These are phyloP conservation scores for Sylvicola cinctus DNA, from an alignment of 2,888 invertebrate species.

Conservation along the genomic window DNA sequence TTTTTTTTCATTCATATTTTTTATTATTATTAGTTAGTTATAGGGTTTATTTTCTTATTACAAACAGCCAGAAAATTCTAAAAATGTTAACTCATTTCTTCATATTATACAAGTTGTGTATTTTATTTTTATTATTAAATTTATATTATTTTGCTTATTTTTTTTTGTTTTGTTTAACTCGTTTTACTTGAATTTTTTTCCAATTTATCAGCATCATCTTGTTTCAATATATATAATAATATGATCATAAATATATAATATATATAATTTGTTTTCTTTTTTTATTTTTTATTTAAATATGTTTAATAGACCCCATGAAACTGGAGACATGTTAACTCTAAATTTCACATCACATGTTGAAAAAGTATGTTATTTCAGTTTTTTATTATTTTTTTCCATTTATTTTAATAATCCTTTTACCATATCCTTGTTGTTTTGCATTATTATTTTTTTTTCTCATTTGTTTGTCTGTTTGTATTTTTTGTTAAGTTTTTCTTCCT, in stretches of 20 bases:
- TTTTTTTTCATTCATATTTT: too few species aligned
- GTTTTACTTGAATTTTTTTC: too few species aligned
- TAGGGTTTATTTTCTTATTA: not conserved
- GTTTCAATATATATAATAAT: too few species aligned
- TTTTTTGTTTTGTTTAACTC: too few species aligned
- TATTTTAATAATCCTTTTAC: conserved; percentile 3
- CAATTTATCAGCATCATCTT: too few species aligned
- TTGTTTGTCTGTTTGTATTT: not conserved
- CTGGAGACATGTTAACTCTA: conserved; percentile 27
- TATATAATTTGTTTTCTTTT: conserved; percentile 1
- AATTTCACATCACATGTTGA: conserved; percentile 27
- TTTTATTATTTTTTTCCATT: conserved; percentile 4
- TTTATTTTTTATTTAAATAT: conserved; percentile 1
- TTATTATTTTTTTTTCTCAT: not conserved
- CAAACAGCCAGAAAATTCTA: conserved; percentile 11
- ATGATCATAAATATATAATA: too few species aligned
- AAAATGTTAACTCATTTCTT: conserved; percentile 11
- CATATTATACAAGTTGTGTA: too few species aligned
- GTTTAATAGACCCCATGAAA: conserved; percentile 18
- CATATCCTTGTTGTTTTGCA: conserved; percentile 2
- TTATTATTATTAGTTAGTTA: too few species aligned
- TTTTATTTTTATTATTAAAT: too few species aligned
- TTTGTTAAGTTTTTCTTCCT: not conserved
- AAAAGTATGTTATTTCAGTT: conserved; percentile 9
- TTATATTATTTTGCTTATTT: too few species aligned